These are phyloP conservation scores for Ginglymostoma cirratum DNA, from an alignment of 2,113 vertebrate species.

Conservation along the genomic window DNA sequence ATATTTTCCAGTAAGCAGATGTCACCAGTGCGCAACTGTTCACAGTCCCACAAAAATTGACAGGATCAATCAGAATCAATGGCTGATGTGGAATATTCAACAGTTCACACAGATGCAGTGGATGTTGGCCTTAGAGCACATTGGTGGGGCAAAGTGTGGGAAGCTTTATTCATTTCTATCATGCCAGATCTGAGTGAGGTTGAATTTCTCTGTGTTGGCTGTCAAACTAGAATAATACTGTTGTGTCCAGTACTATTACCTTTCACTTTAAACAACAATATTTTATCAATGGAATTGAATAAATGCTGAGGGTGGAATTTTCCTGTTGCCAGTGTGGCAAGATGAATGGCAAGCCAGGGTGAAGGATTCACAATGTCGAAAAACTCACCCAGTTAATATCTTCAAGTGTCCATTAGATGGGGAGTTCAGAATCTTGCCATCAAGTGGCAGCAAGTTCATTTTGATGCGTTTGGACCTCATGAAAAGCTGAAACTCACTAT, in stretches of 20 bases:
- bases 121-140: neutral
- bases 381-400: no score
- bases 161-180: neutral
- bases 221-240: neutral
- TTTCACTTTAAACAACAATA: neutral
- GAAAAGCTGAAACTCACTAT: no score
- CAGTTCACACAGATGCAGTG: neutral
- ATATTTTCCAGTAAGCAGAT: neutral
- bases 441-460: no score
- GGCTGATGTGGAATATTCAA: conserved; percentile 14
- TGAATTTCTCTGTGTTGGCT: neutral
- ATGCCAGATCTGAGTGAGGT: neutral
- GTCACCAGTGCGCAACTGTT: neutral
- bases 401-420: no score
- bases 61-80: neutral
- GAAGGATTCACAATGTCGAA: no score
- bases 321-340: no score
- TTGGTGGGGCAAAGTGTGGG: neutral
- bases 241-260: neutral
- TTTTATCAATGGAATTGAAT: no score
- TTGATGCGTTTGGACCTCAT: no score
- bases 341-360: no score
- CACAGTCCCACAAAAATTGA: neutral
- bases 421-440: no score
- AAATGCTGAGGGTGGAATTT: no score